Conservation (phyloP, 2,113 vertebrate genomes). For the Petrocephalus microphthalmus region DNA sequence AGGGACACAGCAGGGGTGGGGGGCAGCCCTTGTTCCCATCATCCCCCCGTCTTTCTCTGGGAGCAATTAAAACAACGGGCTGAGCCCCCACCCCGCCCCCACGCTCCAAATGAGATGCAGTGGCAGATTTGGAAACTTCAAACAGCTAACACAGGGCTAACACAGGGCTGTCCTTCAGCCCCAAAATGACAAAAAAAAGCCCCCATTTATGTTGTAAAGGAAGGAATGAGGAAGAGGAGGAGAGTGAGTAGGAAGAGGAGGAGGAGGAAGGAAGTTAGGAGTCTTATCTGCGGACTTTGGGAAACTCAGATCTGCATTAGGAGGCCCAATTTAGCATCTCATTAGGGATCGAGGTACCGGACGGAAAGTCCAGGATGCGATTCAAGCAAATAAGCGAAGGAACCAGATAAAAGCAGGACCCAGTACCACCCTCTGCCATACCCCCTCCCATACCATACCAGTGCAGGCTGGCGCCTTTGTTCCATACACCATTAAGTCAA, state of each 20-base stretch:
- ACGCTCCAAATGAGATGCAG: constrained; percentile 45
- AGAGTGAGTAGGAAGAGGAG: neutral
- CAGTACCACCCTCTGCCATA: no score
- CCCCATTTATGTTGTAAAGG: constrained; percentile 28
- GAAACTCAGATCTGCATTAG: neutral
- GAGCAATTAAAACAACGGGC: constrained; percentile 55
- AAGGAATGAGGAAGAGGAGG: neutral
- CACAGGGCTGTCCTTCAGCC: constrained; percentile 34
- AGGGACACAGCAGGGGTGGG: neutral
- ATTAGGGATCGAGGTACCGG: constrained; percentile 24
- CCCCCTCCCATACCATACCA: constrained; percentile 30
- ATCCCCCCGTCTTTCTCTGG: constrained; percentile 50
- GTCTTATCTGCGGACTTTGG: neutral
- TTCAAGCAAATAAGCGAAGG: constrained; percentile 22
- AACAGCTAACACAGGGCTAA: constrained; percentile 46
- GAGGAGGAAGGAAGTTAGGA: neutral
- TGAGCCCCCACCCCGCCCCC: constrained; percentile 43
- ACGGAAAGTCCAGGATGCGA: constrained; percentile 18
- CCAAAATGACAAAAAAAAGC: neutral
- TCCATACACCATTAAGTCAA: constrained; percentile 39
- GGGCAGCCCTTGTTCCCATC: constrained; percentile 32
- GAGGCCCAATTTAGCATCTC: constrained; percentile 9
- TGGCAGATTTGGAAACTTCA: constrained; percentile 48
- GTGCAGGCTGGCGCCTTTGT: constrained; percentile 30
- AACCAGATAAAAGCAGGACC: neutral